phyloP scores from a whole-genome alignment of 2,113 vertebrate genomes.

The Barbus barbus region DNA sequence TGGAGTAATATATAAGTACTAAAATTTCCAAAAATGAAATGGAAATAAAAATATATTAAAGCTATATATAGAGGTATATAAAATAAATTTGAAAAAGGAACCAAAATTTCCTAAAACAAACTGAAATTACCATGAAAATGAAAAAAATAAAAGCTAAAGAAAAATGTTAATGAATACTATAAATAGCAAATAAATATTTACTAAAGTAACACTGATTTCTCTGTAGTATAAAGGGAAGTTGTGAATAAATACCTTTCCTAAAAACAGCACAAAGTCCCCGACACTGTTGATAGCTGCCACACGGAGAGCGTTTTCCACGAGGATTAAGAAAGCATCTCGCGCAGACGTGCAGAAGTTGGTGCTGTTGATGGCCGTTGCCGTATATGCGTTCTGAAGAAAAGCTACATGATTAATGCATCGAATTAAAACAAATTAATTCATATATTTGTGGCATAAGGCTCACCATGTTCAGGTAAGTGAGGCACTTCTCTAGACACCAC shows the following conservation, averaged over 20 bases:
- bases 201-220: neutral
- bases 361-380: slow-evolving; percentile 97
- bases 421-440: neutral
- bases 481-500: slow-evolving; percentile 99
- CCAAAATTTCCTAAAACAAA: too few relatives aligned
- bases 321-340: slow-evolving; percentile 90
- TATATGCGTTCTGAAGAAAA: slow-evolving; percentile 87
- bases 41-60: too few relatives aligned
- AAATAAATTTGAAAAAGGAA: too few relatives aligned
- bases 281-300: slow-evolving; percentile 96
- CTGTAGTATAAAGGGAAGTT: neutral
- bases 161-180: too few relatives aligned
- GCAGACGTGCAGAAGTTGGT: slow-evolving; percentile 98
- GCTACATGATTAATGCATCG: neutral
- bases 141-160: too few relatives aligned
- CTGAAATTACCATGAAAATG: too few relatives aligned
- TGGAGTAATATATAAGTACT: too few relatives aligned
- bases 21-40: too few relatives aligned
- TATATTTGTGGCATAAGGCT: slow-evolving; percentile 27
- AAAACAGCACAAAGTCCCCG: slow-evolving; percentile 95
- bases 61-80: too few relatives aligned
- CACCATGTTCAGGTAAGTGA: slow-evolving; percentile 95
- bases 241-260: slow-evolving; percentile 91
- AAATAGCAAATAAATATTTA: too few relatives aligned
- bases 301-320: slow-evolving; percentile 92